Evolutionary conservation across 2,888 invertebrate species (phyloP).

Genomic region (Eupithecia pulchellata): DNA sequence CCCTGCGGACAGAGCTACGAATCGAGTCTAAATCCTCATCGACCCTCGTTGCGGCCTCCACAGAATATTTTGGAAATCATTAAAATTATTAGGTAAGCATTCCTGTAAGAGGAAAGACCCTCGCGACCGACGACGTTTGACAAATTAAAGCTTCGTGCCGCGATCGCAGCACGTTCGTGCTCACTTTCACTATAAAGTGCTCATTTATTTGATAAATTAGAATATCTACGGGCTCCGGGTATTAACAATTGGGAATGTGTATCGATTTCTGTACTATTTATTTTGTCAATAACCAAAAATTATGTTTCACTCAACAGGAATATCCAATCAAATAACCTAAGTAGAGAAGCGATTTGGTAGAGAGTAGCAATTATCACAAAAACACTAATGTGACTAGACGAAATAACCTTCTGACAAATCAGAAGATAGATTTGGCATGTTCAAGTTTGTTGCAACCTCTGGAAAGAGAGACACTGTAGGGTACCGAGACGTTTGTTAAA

Average conservation of each 20-base stretch:
- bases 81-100: slow-evolving; percentile 38
- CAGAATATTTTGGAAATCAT: slow-evolving; percentile 37
- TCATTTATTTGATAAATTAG: slow-evolving; percentile 60
- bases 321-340: slow-evolving; percentile 1
- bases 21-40: slow-evolving; percentile 43
- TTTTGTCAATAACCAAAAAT: slow-evolving; percentile 1
- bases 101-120: slow-evolving; percentile 47
- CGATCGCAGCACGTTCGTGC: slow-evolving; percentile 52
- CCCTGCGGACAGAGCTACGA: slow-evolving; percentile 45
- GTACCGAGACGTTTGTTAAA: slow-evolving; percentile 17
- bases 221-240: slow-evolving; percentile 35
- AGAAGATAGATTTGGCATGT: slow-evolving; percentile 12
- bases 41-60: slow-evolving; percentile 26
- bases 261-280: slow-evolving; percentile 22
- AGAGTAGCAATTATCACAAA: background rate
- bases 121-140: slow-evolving; percentile 49
- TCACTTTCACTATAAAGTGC: slow-evolving; percentile 62
- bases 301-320: background rate
- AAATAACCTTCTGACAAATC: slow-evolving; percentile 1
- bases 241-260: slow-evolving; percentile 34
- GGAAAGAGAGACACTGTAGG: background rate
- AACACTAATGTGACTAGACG: background rate
- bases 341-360: background rate
- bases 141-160: slow-evolving; percentile 58
- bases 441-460: slow-evolving; percentile 11